Conservation (phyloP, 2,113 vertebrate species). For the Herpetotheres cachinnans region DNA sequence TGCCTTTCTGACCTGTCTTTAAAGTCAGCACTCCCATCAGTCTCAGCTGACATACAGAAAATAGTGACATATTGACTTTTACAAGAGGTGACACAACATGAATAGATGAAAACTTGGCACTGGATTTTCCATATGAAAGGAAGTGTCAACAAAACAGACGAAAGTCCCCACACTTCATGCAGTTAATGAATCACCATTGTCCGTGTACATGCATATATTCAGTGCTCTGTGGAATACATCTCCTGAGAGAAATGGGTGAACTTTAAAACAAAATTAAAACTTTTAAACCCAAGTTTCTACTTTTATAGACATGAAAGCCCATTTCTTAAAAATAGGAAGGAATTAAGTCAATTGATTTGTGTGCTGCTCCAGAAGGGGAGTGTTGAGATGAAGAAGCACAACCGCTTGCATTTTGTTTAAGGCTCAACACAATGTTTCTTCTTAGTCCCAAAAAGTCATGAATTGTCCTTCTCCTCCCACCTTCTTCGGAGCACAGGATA, state of each 20-base stretch:
- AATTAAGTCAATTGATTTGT: not conserved
- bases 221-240: not conserved
- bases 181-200: not conserved
- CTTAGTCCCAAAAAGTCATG: not conserved
- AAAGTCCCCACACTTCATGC: not conserved
- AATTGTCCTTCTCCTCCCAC: not conserved
- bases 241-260: not conserved
- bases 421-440: not conserved
- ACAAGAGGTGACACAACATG: conserved; percentile 61
- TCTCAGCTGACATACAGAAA: conserved; percentile 59
- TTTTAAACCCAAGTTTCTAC: not conserved
- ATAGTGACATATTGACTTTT: conserved; percentile 73
- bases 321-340: not conserved
- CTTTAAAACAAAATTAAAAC: not conserved
- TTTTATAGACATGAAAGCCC: not conserved
- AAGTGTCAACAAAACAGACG: conserved; percentile 56
- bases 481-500: not conserved
- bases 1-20: conserved; percentile 72
- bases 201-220: not conserved
- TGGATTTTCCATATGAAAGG: conserved; percentile 69
- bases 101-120: conserved; percentile 27
- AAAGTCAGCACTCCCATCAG: conserved; percentile 71
- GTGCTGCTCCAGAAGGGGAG: not conserved
- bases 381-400: not conserved
- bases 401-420: not conserved